These are phyloP conservation scores for Dryocosmus kuriphilus DNA, from an alignment of 2,888 invertebrate genomes.

Conservation along the genomic window DNA sequence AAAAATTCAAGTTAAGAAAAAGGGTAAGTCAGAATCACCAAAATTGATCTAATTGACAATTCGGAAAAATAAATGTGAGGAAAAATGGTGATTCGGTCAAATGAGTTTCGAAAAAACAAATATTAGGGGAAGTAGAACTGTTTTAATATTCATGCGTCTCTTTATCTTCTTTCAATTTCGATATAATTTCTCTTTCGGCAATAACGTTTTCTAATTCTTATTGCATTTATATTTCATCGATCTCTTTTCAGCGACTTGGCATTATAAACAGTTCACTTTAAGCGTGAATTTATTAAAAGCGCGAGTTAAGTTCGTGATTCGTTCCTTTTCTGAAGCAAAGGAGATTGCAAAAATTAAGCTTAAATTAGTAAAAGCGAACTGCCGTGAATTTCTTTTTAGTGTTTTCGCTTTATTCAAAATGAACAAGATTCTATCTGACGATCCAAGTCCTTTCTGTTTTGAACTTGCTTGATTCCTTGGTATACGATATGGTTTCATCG, in stretches of 20 bases:
- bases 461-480: not conserved
- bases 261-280: not conserved
- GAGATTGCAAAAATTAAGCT: not conserved
- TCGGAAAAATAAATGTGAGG: too few relatives aligned
- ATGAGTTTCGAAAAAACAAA: too few relatives aligned
- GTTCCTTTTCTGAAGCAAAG: not conserved
- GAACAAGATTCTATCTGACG: not conserved
- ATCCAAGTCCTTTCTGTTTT: not conserved
- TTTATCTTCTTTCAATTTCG: too few relatives aligned
- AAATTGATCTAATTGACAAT: too few relatives aligned
- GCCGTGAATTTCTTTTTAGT: not conserved
- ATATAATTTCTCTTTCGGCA: not conserved
- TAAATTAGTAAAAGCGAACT: not conserved
- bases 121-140: too few relatives aligned
- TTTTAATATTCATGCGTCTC: too few relatives aligned
- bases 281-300: not conserved
- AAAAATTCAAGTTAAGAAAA: too few relatives aligned
- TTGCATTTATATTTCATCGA: too few relatives aligned
- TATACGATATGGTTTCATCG: conserved; percentile 10
- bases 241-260: too few relatives aligned
- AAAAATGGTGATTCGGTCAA: too few relatives aligned
- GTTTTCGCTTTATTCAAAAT: conserved; percentile 1
- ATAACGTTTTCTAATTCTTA: not conserved
- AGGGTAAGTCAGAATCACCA: too few relatives aligned
- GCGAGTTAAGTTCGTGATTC: conserved; percentile 14